Conservation (phyloP, 2,888 invertebrate species). For the Chloroclysta siterata region DNA sequence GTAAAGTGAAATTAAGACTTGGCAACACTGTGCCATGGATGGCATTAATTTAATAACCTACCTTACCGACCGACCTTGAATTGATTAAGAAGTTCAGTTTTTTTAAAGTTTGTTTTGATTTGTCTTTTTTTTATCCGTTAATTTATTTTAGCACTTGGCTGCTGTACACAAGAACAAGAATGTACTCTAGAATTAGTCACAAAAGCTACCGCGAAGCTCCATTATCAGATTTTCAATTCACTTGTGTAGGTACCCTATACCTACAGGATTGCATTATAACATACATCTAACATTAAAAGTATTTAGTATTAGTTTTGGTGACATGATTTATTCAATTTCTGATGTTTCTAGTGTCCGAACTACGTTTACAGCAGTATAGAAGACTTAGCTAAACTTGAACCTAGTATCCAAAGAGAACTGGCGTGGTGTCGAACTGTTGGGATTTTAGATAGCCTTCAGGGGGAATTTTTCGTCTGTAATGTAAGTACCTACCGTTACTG, state of each 20-base stretch:
- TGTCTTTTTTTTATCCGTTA: too few species aligned
- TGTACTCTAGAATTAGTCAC: conserved; percentile 42
- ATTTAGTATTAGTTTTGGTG: neutral
- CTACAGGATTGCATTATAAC: neutral
- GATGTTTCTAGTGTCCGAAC: conserved; percentile 60
- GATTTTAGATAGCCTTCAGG: conserved; percentile 62
- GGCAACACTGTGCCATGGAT: too few species aligned
- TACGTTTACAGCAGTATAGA: conserved; percentile 55
- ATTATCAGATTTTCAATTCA: conserved; percentile 47
- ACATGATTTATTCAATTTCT: neutral
- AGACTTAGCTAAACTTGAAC: conserved; percentile 50
- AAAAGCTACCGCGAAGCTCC: conserved; percentile 52
- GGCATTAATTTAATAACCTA: too few species aligned
- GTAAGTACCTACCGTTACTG: too few species aligned
- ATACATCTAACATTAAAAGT: too few species aligned
- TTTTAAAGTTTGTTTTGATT: too few species aligned
- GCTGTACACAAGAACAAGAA: too few species aligned
- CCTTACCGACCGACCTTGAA: too few species aligned
- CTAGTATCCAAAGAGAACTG: conserved; percentile 37
- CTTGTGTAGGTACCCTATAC: conserved; percentile 54
- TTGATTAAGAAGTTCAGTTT: too few species aligned
- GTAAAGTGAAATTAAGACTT: too few species aligned
- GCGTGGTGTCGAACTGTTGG: conserved; percentile 67
- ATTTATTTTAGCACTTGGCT: too few species aligned
- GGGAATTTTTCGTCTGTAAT: conserved; percentile 61